Evolutionary conservation across 2,113 vertebrate species (phyloP).

Genomic region (Holacanthus passer): DNA sequence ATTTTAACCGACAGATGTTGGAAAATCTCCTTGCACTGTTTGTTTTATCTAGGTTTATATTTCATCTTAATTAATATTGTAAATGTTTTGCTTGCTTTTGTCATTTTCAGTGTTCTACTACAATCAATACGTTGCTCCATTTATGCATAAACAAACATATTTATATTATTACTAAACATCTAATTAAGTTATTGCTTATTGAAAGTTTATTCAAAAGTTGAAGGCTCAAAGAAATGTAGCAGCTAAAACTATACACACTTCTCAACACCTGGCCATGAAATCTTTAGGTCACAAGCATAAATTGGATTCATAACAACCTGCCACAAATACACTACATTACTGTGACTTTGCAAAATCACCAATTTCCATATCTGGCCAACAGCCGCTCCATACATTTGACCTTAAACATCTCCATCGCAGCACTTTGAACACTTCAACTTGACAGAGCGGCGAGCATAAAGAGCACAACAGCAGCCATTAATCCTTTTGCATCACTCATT

Average conservation of each 20-base stretch:
- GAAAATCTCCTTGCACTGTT: too few relatives aligned
- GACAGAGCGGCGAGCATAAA: not conserved
- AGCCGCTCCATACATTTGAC: slow-evolving; percentile 3
- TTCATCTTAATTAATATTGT: too few relatives aligned
- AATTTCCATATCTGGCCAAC: slow-evolving; percentile 4
- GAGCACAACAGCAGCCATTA: slow-evolving; percentile 6
- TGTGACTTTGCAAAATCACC: not conserved
- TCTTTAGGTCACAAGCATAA: not conserved
- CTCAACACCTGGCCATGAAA: not conserved
- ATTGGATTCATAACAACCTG: not conserved
- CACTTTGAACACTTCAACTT: slow-evolving; percentile 8
- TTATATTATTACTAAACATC: too few relatives aligned
- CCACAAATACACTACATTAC: not conserved
- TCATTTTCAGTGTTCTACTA: too few relatives aligned
- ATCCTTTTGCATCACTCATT: slow-evolving; percentile 44
- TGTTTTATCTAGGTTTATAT: too few relatives aligned
- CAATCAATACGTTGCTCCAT: too few relatives aligned
- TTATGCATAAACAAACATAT: too few relatives aligned
- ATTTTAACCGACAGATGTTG: too few relatives aligned
- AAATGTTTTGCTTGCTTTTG: too few relatives aligned
- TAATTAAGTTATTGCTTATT: too few relatives aligned
- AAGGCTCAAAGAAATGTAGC: too few relatives aligned
- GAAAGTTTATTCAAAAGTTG: too few relatives aligned
- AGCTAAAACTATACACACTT: not conserved
- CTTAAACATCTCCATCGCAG: slow-evolving; percentile 10